Base-by-base conservation (phyloP, 2,797 vertebrate genomes). In the Rhabdophis nuchalis region DNA sequence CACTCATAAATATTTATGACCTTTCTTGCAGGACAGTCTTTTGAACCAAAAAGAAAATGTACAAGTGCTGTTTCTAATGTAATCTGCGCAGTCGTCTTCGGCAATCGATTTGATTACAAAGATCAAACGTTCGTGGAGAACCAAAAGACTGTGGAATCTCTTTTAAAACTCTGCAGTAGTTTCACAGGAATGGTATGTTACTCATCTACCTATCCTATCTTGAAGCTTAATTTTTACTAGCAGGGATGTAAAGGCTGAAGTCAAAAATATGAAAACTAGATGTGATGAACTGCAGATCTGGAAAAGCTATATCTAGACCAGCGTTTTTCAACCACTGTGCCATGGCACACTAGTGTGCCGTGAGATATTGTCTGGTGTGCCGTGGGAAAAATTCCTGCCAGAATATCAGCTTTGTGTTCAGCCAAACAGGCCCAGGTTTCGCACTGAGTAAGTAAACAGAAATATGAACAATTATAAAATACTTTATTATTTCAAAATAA, bases 71-170 rank as follows among this genome's bases (percentile, higher is more conserved):
- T 93, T 54, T 89, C 93, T 85, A 95, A 94, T 72, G 87, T 95
- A 29, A 27, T 94, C 2, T 93, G 89, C 14, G 89, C 92, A 5
- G 58, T 93, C 12, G 32, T 94, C 27, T 92, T 94, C 36, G 91
- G 92, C 52, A 86, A 72, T 4, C 92, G 91, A 0, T 95, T 93
- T 93, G 92, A 95, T 32, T 95, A 94, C 64, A 57, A 88, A 85
- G 91, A 95, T 92, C 18, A 92, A 89, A 36, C 20, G 0, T 88
- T 95, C 12, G 60, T 86, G 5, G 41, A 85, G 12, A 20, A 61
- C 46, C 18, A 60, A 29, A 5, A 2, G 6, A 61, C 32, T 25
- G 0, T n/a, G 5, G 5, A 16, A 5, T 11, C 23, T 32, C 7
- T 10, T 14, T 4, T 29, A 5, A 5, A 7, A 0, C 7, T 86